Evolutionary conservation across 2,888 invertebrate species (phyloP), one percentile per base, ranked within the genome.

Genomic region (Drosophila tripunctata): DNA sequence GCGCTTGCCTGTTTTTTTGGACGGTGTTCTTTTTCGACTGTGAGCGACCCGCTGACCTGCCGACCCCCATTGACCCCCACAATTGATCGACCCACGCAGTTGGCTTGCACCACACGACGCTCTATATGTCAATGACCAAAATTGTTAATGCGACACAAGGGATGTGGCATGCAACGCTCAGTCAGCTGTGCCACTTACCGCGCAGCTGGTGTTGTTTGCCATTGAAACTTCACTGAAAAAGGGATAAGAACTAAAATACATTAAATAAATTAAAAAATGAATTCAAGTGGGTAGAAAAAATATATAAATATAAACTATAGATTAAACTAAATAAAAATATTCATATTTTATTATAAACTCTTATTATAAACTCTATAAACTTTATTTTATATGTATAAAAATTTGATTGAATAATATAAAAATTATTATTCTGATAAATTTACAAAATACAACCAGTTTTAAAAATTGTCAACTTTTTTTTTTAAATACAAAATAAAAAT

Each of bases 91-190:
- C 36, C 19, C 22, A 51, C 50, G 27, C 27, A 40, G 12, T 43
- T 45, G 31, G 5, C 22, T 50, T 36, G 45, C 44, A 31, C 22
- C 54, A 33, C 35, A 27, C 48, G 41, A 22, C 48, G 41, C 70
- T 35, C 51, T 12, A 36, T 64, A 56, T 58, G 72, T 75, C 72
- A 72, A 64, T 64, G 72, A 69, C 64, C 64, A 72, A 75, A n/a
- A 58, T 55, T 52, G 54, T 48, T 51, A 30, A 63, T 52, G 51
- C 36, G 55, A 30, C 58, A 36, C 58, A 15, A 15, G 47, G 45
- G 50, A 45, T 30, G 35, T 33, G 22, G 27, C 31, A n/a, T 35
- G 31, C n/a, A 50, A 12, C 8, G 38, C 22, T 27, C 10, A 35
- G 47, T 40, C 14, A 31, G 31, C 19, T 45, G 12, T 10, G 24